phyloP scores from a whole-genome alignment of 1,140 invertebrate genomes.

The Heliconius nattereri region DNA sequence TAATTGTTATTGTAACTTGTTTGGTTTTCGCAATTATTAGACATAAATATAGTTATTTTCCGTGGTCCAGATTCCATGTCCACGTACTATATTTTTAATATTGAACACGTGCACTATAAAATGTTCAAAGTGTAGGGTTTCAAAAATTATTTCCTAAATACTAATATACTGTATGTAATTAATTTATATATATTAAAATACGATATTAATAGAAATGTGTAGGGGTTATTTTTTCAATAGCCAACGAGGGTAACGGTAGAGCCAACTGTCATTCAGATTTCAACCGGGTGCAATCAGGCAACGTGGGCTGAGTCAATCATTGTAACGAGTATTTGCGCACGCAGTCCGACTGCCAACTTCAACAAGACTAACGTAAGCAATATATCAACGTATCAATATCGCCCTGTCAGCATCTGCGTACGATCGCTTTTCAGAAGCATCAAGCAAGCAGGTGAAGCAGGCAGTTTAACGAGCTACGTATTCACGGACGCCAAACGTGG shows the following conservation, averaged over 20 bases:
- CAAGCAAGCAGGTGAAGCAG: slow-evolving; percentile 2
- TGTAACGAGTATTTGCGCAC: slow-evolving; percentile 70
- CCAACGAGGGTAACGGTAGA: background rate
- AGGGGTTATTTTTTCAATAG: background rate
- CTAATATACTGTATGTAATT: background rate
- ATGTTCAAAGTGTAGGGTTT: too few relatives aligned
- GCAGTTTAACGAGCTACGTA: slow-evolving; percentile 41
- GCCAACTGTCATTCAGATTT: slow-evolving; percentile 30
- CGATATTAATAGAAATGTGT: background rate
- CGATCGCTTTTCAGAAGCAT: slow-evolving; percentile 39
- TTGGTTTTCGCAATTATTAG: background rate
- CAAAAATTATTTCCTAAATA: background rate
- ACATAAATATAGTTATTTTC: background rate
- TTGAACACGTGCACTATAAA: too few relatives aligned
- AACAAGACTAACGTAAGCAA: slow-evolving; percentile 69
- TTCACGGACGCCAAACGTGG: slow-evolving; percentile 29
- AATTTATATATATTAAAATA: background rate
- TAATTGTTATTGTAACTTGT: background rate
- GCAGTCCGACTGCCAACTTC: slow-evolving; percentile 47
- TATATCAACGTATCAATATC: slow-evolving; percentile 67
- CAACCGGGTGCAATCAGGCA: slow-evolving; percentile 57
- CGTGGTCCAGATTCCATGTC: too few relatives aligned
- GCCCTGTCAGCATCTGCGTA: slow-evolving; percentile 58
- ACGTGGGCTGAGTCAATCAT: slow-evolving; percentile 69
- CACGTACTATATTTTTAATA: too few relatives aligned